Evolutionary conservation across 2,797 vertebrate genomes (phyloP).

Genomic region (Pangasius djambal): DNA sequence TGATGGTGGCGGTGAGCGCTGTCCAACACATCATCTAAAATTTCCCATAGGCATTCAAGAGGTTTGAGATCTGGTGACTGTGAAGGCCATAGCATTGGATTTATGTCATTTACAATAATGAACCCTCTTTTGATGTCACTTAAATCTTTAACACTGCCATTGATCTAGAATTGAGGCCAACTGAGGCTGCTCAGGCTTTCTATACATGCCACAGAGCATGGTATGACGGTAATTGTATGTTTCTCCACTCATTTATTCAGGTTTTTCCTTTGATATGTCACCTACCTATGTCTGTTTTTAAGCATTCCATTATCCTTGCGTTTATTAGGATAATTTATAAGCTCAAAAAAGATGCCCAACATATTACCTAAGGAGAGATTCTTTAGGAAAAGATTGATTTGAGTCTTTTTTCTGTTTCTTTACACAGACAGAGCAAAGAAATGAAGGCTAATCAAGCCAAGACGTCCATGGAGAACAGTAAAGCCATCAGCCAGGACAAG

Average conservation of each 20-base stretch:
- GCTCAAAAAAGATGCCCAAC: no score
- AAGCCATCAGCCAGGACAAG: conserved; percentile 99
- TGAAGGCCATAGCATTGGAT: not conserved
- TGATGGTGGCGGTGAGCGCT: not conserved
- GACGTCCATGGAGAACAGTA: conserved; percentile 98
- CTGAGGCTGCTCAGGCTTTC: not conserved
- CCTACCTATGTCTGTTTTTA: not conserved
- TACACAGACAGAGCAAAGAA: conserved; percentile 93
- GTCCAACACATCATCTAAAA: not conserved
- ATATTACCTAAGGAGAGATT: not conserved
- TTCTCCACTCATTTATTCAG: not conserved
- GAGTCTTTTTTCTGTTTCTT: conserved; percentile 10
- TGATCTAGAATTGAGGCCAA: not conserved
- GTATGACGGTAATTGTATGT: not conserved
- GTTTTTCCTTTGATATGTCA: not conserved
- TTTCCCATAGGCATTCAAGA: not conserved
- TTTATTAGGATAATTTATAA: not conserved
- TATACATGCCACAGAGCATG: not conserved
- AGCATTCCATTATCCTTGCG: not conserved
- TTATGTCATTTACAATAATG: not conserved
- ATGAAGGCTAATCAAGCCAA: conserved; percentile 98
- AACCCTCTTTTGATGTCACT: not conserved
- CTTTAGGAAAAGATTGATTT: not conserved
- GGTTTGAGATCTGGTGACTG: not conserved
- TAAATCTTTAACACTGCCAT: not conserved